Conservation (phyloP, 2,113 vertebrate genomes). For the Aleadryas rufinucha region DNA sequence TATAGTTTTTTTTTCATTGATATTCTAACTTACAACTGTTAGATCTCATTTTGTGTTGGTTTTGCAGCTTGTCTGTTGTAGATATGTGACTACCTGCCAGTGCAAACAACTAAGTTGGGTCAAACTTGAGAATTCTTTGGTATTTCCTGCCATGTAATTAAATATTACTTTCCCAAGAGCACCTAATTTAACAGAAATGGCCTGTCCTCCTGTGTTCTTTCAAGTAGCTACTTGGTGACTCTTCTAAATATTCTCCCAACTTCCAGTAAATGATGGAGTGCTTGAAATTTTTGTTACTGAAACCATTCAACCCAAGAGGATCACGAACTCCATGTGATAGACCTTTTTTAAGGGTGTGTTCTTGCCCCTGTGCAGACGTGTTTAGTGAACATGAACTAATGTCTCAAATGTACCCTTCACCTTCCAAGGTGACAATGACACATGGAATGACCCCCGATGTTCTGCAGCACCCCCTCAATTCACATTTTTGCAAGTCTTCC, state of each 20-base stretch:
- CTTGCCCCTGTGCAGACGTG: not conserved
- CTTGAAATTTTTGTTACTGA: not conserved
- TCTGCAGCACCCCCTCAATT: not conserved
- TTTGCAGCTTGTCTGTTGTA: slow-evolving; percentile 30
- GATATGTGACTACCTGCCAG: not conserved
- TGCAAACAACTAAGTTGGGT: slow-evolving; percentile 3
- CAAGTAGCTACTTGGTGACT: slow-evolving; percentile 10
- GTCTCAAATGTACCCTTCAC: not conserved
- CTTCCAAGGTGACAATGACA: not conserved
- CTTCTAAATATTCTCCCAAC: not conserved
- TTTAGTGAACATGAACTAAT: not conserved
- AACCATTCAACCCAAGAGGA: not conserved
- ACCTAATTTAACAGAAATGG: not conserved
- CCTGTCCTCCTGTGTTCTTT: slow-evolving; percentile 1
- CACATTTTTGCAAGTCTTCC: not conserved
- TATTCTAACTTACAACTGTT: not conserved
- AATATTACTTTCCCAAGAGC: slow-evolving; percentile 13
- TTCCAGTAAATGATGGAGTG: not conserved
- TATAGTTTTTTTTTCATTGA: not conserved
- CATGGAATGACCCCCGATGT: not conserved
- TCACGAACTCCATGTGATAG: not conserved
- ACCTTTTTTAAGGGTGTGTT: not conserved
- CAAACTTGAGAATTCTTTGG: slow-evolving; percentile 15
- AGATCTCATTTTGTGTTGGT: slow-evolving; percentile 35
- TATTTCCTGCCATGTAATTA: slow-evolving; percentile 24